Percentiles rank a stretch among this genome's conserved stretches.
phyloP scores from a whole-genome alignment of 2,888 invertebrate genomes.

The Catocala sponsa region DNA sequence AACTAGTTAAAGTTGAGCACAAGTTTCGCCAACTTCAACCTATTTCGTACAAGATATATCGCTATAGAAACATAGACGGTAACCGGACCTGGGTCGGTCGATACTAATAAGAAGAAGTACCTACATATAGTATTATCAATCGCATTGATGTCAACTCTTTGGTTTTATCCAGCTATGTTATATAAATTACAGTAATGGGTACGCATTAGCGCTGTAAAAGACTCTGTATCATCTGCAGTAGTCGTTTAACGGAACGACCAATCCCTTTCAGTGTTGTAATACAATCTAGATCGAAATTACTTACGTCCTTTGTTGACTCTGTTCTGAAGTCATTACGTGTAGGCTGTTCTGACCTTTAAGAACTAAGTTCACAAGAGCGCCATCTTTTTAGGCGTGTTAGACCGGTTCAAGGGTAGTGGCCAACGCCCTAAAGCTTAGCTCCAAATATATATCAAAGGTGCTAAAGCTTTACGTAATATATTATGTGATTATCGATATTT shows the following conservation, averaged over 20 bases:
- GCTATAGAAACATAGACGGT: too few relatives aligned
- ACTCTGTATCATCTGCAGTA: slow-evolving; percentile 9
- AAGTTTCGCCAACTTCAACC: too few relatives aligned
- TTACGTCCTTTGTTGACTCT: slow-evolving; percentile 28
- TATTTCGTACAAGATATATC: too few relatives aligned
- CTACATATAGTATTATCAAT: too few relatives aligned
- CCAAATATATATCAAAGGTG: slow-evolving; percentile 43
- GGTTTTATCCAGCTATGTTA: too few relatives aligned
- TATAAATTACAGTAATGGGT: slow-evolving; percentile 10
- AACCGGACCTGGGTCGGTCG: too few relatives aligned
- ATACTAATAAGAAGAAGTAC: too few relatives aligned
- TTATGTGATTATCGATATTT: slow-evolving; percentile 7
- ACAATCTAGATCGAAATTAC: slow-evolving; percentile 37
- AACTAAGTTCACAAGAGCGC: slow-evolving; percentile 27
- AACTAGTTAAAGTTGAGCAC: too few relatives aligned
- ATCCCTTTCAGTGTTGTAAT: slow-evolving; percentile 26
- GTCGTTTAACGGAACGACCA: slow-evolving; percentile 19
- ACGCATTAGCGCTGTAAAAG: background rate
- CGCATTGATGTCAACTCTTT: too few relatives aligned
- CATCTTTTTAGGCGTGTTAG: slow-evolving; percentile 43
- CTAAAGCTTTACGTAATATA: slow-evolving; percentile 15
- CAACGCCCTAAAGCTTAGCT: slow-evolving; percentile 44
- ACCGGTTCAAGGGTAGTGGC: slow-evolving; percentile 49
- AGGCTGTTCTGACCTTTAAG: slow-evolving; percentile 40
- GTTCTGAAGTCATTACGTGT: slow-evolving; percentile 25